phyloP scores from a whole-genome alignment of 1,140 invertebrate species.

The Nymphalis io region DNA sequence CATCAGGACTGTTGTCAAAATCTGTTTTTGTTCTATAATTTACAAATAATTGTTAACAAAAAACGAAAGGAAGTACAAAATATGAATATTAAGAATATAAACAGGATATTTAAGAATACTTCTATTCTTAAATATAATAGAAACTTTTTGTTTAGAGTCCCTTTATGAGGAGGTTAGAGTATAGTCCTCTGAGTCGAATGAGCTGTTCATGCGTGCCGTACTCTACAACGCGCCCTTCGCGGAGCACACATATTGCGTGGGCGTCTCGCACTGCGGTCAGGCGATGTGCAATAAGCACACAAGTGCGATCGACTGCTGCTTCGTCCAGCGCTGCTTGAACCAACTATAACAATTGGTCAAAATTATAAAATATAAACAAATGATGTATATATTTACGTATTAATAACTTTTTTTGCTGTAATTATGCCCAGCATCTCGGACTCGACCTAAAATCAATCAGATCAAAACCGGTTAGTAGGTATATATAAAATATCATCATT shows the following conservation, averaged over 20 bases:
- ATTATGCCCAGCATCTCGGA: too few relatives aligned
- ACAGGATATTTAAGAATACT: too few relatives aligned
- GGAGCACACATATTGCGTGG: slow-evolving; percentile 90
- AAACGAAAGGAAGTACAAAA: too few relatives aligned
- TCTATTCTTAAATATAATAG: neutral
- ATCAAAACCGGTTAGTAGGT: too few relatives aligned
- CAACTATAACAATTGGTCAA: slow-evolving; percentile 65
- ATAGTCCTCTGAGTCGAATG: slow-evolving; percentile 87
- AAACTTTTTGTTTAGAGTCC: neutral
- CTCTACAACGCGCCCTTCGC: slow-evolving; percentile 88
- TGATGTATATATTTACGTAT: too few relatives aligned
- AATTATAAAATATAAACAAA: too few relatives aligned
- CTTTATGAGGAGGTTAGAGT: slow-evolving; percentile 79
- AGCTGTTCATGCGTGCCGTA: slow-evolving; percentile 91
- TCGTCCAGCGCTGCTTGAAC: slow-evolving; percentile 84
- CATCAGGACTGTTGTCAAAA: too few relatives aligned
- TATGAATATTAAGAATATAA: too few relatives aligned
- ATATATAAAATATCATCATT: too few relatives aligned
- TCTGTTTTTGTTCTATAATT: neutral
- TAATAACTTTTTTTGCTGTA: too few relatives aligned
- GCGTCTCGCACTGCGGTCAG: slow-evolving; percentile 88
- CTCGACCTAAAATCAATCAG: too few relatives aligned
- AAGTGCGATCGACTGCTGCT: slow-evolving; percentile 84
- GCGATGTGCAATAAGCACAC: slow-evolving; percentile 88
- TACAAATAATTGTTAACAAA: too few relatives aligned